Percentiles rank a stretch among this genome's conserved stretches.
phyloP scores from a whole-genome alignment of 2,113 vertebrate species.

The Petromus typicus region DNA sequence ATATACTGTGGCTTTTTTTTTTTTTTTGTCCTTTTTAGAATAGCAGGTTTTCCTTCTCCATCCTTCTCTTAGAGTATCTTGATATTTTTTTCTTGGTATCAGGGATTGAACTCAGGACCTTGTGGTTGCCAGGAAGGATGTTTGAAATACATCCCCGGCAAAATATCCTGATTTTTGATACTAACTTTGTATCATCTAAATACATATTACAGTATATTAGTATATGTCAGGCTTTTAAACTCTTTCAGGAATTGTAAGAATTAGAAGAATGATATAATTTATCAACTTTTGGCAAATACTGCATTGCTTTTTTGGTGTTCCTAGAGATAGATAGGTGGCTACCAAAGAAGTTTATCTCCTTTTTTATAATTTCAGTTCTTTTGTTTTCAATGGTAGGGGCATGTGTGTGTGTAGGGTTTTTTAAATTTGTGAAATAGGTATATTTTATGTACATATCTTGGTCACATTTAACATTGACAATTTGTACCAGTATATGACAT shows the following conservation, averaged over 20 bases:
- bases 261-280: conserved; percentile 23
- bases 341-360: background rate
- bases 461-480: too few species aligned
- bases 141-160: background rate
- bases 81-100: too few species aligned
- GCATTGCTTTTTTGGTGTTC: conserved; percentile 20
- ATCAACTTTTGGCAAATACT: background rate
- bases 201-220: background rate
- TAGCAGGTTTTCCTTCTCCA: too few species aligned
- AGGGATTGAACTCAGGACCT: too few species aligned
- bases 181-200: conserved; percentile 2
- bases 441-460: too few species aligned
- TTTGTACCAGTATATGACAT: too few species aligned
- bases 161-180: conserved; percentile 25
- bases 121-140: too few species aligned
- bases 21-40: too few species aligned
- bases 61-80: too few species aligned
- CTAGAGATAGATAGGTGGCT: background rate
- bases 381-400: background rate
- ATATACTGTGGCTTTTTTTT: too few species aligned
- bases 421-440: too few species aligned
- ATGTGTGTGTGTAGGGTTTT: too few species aligned
- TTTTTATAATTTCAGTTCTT: background rate
- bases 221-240: conserved; percentile 29
- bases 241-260: background rate